Base-by-base conservation (phyloP, 2,888 invertebrate genomes). In the Capitulum mitella region DNA sequence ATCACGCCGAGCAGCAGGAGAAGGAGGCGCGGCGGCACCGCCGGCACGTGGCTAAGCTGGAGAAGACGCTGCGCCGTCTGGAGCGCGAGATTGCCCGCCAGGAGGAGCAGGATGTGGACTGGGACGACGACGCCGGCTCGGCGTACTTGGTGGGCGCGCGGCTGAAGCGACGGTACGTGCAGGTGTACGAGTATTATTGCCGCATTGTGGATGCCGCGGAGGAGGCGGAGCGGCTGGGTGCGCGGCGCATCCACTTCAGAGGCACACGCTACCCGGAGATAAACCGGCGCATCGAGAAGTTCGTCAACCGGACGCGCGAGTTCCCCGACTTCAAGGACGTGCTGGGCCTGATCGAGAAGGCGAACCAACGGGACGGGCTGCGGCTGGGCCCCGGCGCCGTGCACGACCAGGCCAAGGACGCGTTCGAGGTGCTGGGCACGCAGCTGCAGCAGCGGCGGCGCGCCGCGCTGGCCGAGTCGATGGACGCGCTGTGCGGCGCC, bases 391-490 rank as follows among this genome's bases (percentile, higher is more conserved):
- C 83, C 22, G 78, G 76, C 43, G 77, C 82, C 64, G 54, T 83
- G 32, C 79, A 82, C 29, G 51, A 61, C 37, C 79, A 80, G 54
- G 90, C 92, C 6, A 87, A 89, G 81, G 89, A 90, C 83, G 88
- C 90, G 34, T 92, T 92, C 83, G 86, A 87, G 64, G 89, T 90
- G 84, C 89, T 92, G 81, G 92, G 92, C 0, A 89, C 88, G 81
- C 87, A 89, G 83, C 84, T 92, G 64, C 90, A 92, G 86, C 86
- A 88, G 61, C 86, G 91, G 19, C 87, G 92, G 76, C 89, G 89
- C 83, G 88, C 89, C 82, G 91, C 91, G 84, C 90, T 84, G 75
- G 80, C 83, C 26, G 79, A 81, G 10, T 77, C 78, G 32, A 79
- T 81, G 40, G 90, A 90, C 86, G 87, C 90, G 82, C 88, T 89